Percentiles rank a stretch among this genome's conserved stretches.
These are phyloP conservation scores for Mamestra configurata DNA, from an alignment of 1,140 invertebrate genomes.

Conservation along the genomic window DNA sequence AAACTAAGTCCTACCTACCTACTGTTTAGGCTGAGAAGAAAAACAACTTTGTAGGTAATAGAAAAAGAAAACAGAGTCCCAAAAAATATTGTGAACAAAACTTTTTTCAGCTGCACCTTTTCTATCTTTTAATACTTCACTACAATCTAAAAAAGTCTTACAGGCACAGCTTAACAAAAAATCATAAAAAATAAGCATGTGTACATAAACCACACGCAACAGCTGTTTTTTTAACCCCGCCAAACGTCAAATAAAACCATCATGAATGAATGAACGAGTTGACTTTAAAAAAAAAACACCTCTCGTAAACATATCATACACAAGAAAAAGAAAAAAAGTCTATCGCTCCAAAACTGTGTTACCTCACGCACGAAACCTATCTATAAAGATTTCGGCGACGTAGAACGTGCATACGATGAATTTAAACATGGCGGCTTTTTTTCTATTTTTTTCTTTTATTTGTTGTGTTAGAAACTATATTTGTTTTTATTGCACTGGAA, in stretches of 20 bases:
- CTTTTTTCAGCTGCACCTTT: too few relatives aligned
- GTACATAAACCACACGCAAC: background rate
- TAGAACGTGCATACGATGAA: conserved; percentile 67
- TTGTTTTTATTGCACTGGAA: conserved; percentile 80
- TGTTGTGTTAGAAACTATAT: conserved; percentile 71
- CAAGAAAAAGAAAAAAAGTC: conserved; percentile 20
- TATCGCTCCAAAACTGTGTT: conserved; percentile 59
- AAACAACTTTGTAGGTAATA: too few relatives aligned
- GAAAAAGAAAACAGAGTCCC: too few relatives aligned
- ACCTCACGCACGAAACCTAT: conserved; percentile 81
- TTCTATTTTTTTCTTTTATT: conserved; percentile 69
- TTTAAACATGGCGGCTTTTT: conserved; percentile 69
- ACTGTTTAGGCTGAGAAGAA: too few relatives aligned
- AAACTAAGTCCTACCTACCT: too few relatives aligned
- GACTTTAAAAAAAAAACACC: conserved; percentile 39
- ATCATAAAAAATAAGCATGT: background rate
- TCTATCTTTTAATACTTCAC: background rate
- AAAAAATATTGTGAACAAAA: too few relatives aligned
- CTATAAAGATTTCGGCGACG: conserved; percentile 74
- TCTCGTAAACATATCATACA: conserved; percentile 44
- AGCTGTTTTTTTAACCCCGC: conserved; percentile 27
- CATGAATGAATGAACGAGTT: conserved; percentile 37
- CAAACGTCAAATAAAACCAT: conserved; percentile 10
- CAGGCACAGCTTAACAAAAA: background rate
- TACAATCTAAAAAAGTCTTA: background rate